Evolutionary conservation across 2,113 vertebrate species (phyloP), one percentile per base, ranked within the genome.

Genomic region (Castor canadensis): DNA sequence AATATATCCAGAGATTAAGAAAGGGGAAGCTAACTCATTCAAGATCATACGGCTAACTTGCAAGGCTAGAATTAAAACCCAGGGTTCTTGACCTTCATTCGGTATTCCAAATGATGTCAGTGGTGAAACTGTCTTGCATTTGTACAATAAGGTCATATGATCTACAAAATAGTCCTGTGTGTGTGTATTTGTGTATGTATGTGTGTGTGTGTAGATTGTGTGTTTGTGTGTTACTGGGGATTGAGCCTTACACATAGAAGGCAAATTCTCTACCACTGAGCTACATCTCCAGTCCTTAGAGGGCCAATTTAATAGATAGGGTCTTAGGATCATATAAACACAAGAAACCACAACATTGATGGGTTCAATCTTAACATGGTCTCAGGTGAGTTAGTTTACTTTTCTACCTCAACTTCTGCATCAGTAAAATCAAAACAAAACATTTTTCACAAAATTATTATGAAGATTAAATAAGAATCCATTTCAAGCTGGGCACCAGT

Each of bases 11-110:
- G 69, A 93, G 89, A 80, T 87, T 77, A 81, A 11, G 28, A 77
- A 13, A 88, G 38, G 47, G 38, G 43, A 96, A n/a, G 11, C 64
- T 89, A 24, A 73, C 71, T 95, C 77, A 32, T 91, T 89, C 69
- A 80, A 35, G 66, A 45, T 72, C 11, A 9, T n/a, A 79, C 28
- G 69, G 72, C 72, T 89, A 3, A 49, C 45, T 49, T 58, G 35
- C 67, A 91, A 88, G 73, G 20, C 32, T 75, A 30, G 60, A 73
- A 52, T 24, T 38, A 58, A 92, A 95, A 60, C 38, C 49, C 8
- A 45, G 58, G 16, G 47, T 56, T 60, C 79, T 40, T 75, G 72
- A 85, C 45, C 80, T 89, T 58, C 28, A 28, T 77, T 77, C 82
- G 32, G 7, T 47, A 6, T 86, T 87, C 38, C n/a, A 77, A 40